Evolutionary conservation across 2,888 invertebrate genomes (phyloP).

Genomic region (Malacosoma neustria): DNA sequence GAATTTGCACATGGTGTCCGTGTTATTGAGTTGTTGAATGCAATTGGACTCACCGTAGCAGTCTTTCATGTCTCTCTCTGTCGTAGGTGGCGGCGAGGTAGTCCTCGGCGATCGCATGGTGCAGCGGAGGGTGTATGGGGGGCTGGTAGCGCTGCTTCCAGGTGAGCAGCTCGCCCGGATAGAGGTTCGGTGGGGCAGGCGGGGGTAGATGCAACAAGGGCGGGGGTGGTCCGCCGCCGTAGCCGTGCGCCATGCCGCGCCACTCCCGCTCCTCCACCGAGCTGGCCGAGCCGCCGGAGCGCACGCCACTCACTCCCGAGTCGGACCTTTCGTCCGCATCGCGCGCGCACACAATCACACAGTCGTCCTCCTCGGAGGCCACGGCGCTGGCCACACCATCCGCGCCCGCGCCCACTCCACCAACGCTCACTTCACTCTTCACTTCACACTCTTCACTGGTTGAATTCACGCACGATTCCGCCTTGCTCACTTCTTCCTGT

Average conservation of each 20-base stretch:
- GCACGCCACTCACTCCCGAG: constrained; percentile 84
- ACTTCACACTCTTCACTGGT: constrained; percentile 60
- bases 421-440: constrained; percentile 61
- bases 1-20: no score
- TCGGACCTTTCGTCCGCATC: constrained; percentile 76
- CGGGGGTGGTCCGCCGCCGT: constrained; percentile 79
- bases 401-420: constrained; percentile 55
- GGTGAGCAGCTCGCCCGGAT: constrained; percentile 67
- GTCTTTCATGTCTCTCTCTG: constrained; percentile 79
- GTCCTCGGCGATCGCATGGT: constrained; percentile 67
- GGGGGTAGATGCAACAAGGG: constrained; percentile 63
- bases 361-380: constrained; percentile 78
- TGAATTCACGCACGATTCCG: constrained; percentile 35
- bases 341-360: constrained; percentile 77
- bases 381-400: constrained; percentile 70
- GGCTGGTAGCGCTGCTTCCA: constrained; percentile 77
- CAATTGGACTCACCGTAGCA: constrained; percentile 78
- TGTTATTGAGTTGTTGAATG: no score
- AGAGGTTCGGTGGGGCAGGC: constrained; percentile 66
- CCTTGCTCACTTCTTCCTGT: constrained; percentile 44
- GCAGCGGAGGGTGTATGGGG: constrained; percentile 68
- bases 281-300: constrained; percentile 82
- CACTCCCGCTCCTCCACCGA: constrained; percentile 86
- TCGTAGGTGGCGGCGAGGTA: constrained; percentile 73
- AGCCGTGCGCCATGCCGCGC: constrained; percentile 82